phyloP scores from a whole-genome alignment of 2,113 vertebrate genomes.

The Vulpes lagopus region DNA sequence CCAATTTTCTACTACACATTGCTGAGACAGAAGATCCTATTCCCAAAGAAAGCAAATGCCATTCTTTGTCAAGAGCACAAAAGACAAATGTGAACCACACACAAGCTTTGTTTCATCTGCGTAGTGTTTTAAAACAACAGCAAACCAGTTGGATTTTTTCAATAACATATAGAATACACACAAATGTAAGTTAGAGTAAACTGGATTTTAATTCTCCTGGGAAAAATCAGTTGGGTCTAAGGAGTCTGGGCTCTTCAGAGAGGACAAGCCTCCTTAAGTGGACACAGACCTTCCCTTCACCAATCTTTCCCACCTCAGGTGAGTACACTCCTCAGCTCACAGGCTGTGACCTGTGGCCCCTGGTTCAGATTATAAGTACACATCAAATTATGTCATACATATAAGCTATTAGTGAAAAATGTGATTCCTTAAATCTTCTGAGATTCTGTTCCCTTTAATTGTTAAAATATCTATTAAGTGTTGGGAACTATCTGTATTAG shows the following conservation, averaged over 20 bases:
- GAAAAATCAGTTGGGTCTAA: not conserved
- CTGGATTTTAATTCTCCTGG: not conserved
- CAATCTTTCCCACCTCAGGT: not conserved
- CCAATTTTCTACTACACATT: not conserved
- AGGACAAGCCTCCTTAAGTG: not conserved
- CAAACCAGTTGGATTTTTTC: not conserved
- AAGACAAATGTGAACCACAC: not conserved
- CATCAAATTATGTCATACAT: not conserved
- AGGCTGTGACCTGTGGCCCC: not conserved
- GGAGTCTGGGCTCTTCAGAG: not conserved
- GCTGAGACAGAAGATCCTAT: not conserved
- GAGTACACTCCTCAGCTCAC: not conserved
- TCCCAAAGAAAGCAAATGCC: not conserved
- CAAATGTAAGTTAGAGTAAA: not conserved
- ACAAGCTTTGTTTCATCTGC: not conserved
- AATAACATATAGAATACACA: not conserved
- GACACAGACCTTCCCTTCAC: fast-evolving
- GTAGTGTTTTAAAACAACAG: not conserved
- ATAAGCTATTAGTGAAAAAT: not conserved
- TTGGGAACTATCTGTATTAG: not conserved
- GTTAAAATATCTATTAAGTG: not conserved
- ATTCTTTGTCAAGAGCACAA: not conserved
- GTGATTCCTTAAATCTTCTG: not conserved
- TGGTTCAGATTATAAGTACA: not conserved
- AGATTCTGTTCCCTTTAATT: not conserved